Conservation (phyloP, 2,113 vertebrate genomes). For the Lophura nycthemera region DNA sequence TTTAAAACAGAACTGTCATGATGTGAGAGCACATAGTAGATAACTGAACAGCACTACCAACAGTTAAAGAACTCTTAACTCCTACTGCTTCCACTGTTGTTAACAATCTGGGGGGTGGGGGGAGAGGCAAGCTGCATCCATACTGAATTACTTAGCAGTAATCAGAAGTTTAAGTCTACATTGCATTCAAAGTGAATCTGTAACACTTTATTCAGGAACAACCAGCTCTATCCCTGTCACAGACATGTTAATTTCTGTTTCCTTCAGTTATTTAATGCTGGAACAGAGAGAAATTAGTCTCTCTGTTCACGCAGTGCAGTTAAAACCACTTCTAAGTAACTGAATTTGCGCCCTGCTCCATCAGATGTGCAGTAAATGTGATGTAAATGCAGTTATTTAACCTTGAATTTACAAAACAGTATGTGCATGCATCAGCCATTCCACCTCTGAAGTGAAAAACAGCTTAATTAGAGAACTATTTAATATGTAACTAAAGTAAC, state of each 20-base stretch:
- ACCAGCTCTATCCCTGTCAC: fast-evolving
- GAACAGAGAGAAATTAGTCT: not conserved
- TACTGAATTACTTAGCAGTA: fast-evolving
- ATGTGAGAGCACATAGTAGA: fast-evolving
- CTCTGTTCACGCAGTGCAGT: not conserved
- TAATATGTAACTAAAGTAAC: not conserved
- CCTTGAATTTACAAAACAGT: not conserved
- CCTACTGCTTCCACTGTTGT: not conserved
- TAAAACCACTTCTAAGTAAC: not conserved
- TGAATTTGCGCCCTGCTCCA: not conserved
- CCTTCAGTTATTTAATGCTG: not conserved
- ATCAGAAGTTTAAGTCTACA: not conserved
- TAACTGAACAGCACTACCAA: not conserved
- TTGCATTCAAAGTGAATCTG: fast-evolving
- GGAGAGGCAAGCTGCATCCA: not conserved
- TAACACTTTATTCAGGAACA: not conserved
- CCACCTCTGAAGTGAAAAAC: not conserved
- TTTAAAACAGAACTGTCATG: not conserved
- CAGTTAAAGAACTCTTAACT: fast-evolving
- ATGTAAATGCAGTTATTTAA: not conserved
- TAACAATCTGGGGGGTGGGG: not conserved
- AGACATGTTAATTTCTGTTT: not conserved
- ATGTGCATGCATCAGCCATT: not conserved
- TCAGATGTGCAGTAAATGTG: not conserved
- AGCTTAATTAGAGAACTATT: not conserved